Percentiles rank a stretch among this genome's conserved stretches.
Conservation (phyloP, 2,113 vertebrate genomes). For the Chrysochloris asiatica region DNA sequence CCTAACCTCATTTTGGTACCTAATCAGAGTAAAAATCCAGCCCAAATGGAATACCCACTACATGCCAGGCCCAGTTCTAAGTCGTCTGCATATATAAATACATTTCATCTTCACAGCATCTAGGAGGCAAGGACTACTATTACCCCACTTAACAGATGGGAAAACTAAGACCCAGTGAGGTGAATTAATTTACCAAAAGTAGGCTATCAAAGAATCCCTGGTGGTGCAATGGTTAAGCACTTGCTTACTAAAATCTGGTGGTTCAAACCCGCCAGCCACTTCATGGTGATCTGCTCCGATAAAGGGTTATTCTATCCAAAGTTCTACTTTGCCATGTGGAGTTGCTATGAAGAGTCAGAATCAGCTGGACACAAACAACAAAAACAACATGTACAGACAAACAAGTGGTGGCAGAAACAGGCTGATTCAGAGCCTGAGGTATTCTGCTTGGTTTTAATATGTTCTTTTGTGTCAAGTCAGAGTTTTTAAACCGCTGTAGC, state of each 20-base stretch:
- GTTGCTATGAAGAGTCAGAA: neutral
- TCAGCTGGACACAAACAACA: neutral
- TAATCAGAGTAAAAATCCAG: neutral
- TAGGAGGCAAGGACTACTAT: neutral
- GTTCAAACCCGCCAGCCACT: neutral
- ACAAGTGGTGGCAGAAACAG: neutral
- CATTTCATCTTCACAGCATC: neutral
- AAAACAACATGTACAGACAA: neutral
- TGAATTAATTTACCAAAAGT: neutral
- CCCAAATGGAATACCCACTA: too few relatives aligned
- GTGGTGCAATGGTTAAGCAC: neutral
- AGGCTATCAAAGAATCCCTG: neutral
- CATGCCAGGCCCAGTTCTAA: neutral
- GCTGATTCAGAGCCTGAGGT: neutral
- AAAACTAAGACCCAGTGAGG: neutral
- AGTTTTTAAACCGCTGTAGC: neutral
- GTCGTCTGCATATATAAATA: neutral
- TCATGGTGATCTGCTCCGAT: neutral
- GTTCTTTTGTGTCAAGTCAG: neutral
- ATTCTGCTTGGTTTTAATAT: neutral
- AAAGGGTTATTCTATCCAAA: too few relatives aligned
- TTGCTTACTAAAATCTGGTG: neutral
- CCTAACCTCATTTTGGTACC: too few relatives aligned
- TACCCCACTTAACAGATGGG: neutral
- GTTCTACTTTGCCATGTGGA: neutral